phyloP scores from a whole-genome alignment of 2,113 vertebrate genomes.

The Hemiscyllium ocellatum region DNA sequence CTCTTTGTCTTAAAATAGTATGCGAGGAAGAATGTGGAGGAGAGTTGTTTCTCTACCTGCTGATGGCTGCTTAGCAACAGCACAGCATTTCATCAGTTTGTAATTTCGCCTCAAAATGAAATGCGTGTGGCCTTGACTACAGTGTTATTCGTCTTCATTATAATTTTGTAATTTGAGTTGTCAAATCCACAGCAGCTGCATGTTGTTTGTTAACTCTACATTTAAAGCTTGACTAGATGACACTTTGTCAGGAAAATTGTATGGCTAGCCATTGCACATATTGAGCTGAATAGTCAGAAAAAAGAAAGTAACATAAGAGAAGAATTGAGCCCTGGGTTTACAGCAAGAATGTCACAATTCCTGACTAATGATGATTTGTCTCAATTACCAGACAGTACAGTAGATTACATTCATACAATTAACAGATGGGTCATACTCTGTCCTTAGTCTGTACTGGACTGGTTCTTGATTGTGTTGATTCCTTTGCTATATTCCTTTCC shows the following conservation, averaged over 20 bases:
- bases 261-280: not conserved
- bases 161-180: slow-evolving; percentile 38
- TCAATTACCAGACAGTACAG: not conserved
- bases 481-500: not conserved
- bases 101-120: slow-evolving; percentile 29
- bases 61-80: slow-evolving; percentile 27
- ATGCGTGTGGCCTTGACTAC: slow-evolving; percentile 31
- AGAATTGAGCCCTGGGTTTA: not conserved
- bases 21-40: not conserved
- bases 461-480: not conserved
- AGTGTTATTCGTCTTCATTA: slow-evolving; percentile 34
- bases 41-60: not conserved
- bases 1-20: not conserved
- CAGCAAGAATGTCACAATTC: not conserved
- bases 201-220: slow-evolving; percentile 22
- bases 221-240: slow-evolving; percentile 24
- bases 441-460: not conserved
- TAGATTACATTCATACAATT: not conserved
- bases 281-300: not conserved
- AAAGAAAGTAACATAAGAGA: not conserved
- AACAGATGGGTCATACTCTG: not conserved
- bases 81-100: slow-evolving; percentile 22
- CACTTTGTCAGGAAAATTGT: slow-evolving; percentile 19
- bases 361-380: not conserved
- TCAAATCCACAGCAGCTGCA: slow-evolving; percentile 29